phyloP scores from a whole-genome alignment of 2,888 invertebrate species.

The Argynnis bischoffii region DNA sequence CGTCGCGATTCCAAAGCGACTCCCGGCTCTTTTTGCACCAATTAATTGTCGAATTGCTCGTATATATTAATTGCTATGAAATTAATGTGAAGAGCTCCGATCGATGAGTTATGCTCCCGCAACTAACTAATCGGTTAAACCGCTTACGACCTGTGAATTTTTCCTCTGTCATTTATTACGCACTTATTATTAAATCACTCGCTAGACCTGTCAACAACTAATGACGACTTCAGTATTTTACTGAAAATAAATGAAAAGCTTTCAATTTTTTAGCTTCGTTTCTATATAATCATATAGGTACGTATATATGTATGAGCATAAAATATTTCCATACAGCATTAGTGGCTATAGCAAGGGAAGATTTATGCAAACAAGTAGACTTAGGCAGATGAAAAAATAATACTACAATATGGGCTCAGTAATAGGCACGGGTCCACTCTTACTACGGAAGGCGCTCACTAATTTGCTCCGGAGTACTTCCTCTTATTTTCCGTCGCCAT shows the following conservation, averaged over 20 bases:
- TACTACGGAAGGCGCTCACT: slow-evolving; percentile 67
- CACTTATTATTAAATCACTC: slow-evolving; percentile 15
- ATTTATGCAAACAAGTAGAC: slow-evolving; percentile 46
- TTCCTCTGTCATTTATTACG: slow-evolving; percentile 23
- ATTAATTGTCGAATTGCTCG: slow-evolving; percentile 80
- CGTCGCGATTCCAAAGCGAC: slow-evolving; percentile 70
- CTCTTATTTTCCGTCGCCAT: slow-evolving; percentile 62
- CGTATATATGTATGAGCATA: neutral
- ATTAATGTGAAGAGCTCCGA: slow-evolving; percentile 67
- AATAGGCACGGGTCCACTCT: slow-evolving; percentile 72
- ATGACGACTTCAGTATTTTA: neutral
- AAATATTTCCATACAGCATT: slow-evolving; percentile 8
- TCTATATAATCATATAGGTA: neutral
- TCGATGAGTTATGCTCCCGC: slow-evolving; percentile 51
- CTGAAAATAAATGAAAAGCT: neutral
- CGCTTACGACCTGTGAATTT: slow-evolving; percentile 30
- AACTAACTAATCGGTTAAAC: slow-evolving; percentile 39
- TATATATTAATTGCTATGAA: slow-evolving; percentile 77
- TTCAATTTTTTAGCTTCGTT: neutral
- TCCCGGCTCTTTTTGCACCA: slow-evolving; percentile 77
- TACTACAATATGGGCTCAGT: slow-evolving; percentile 69
- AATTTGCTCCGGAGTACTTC: slow-evolving; percentile 70
- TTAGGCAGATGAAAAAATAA: slow-evolving; percentile 69
- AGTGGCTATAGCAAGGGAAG: slow-evolving; percentile 4
- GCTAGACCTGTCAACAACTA: neutral